Evolutionary conservation across 1,140 invertebrate species (phyloP).

Genomic region (Parapsyche elsis): DNA sequence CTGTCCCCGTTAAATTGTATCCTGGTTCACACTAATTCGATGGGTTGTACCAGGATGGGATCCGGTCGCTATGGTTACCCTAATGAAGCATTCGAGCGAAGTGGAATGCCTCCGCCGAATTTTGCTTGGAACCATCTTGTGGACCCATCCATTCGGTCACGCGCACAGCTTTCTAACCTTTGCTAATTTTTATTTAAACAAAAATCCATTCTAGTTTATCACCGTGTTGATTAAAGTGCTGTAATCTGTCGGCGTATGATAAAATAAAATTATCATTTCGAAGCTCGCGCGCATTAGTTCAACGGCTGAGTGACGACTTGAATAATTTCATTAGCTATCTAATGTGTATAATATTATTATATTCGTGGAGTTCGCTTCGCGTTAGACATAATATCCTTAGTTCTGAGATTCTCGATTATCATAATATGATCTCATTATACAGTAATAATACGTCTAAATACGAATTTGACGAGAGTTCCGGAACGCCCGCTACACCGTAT

Average conservation of each 20-base stretch:
- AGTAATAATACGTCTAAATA: conserved; percentile 18
- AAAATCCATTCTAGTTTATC: too few relatives aligned
- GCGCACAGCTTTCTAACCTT: not conserved
- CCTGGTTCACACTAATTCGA: conserved; percentile 18
- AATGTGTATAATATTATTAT: not conserved
- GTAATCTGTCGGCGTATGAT: too few relatives aligned
- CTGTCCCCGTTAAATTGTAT: not conserved
- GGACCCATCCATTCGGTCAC: not conserved
- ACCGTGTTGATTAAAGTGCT: too few relatives aligned
- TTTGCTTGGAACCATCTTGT: conserved; percentile 11
- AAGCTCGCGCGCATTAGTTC: too few relatives aligned
- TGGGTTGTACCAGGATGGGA: not conserved
- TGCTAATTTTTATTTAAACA: not conserved
- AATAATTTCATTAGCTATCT: not conserved
- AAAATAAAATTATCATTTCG: too few relatives aligned
- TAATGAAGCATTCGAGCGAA: conserved; percentile 28
- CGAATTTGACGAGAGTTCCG: not conserved
- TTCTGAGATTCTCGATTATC: not conserved
- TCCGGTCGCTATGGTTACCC: conserved; percentile 24
- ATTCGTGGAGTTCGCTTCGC: not conserved
- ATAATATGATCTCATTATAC: not conserved
- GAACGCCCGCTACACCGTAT: not conserved
- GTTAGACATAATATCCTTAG: not conserved
- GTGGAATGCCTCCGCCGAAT: not conserved
- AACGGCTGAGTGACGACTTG: not conserved